phyloP scores from a whole-genome alignment of 2,888 invertebrate genomes.

The Idaea aversata region DNA sequence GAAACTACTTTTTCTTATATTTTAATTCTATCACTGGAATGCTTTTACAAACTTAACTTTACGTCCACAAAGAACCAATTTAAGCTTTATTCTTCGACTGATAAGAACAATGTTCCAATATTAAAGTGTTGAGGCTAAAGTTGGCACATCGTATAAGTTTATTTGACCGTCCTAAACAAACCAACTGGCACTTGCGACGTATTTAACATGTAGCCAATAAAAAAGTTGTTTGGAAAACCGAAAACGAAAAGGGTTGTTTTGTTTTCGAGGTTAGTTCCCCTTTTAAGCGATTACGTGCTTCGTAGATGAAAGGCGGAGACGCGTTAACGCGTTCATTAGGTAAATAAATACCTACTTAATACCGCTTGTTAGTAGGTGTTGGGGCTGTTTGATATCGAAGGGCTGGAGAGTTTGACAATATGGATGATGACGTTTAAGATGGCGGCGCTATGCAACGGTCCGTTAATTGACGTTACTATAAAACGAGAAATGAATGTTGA shows the following conservation, averaged over 20 bases:
- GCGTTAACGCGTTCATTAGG: neutral
- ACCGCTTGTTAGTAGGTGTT: neutral
- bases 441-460: no score
- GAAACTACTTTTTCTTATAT: constrained; percentile 3
- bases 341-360: neutral
- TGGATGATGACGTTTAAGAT: no score
- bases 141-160: neutral
- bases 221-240: constrained; percentile 58
- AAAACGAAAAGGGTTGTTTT: constrained; percentile 56
- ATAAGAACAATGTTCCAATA: neutral
- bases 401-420: no score
- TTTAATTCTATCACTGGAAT: neutral
- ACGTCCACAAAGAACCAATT: neutral
- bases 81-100: neutral
- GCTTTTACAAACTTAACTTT: neutral
- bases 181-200: constrained; percentile 46
- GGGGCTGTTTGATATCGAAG: neutral
- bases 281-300: constrained; percentile 19
- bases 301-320: neutral
- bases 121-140: neutral
- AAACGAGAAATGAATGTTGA: no score
- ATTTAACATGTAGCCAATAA: constrained; percentile 61
- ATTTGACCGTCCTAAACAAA: constrained; percentile 51
- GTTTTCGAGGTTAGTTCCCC: constrained; percentile 34
- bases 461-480: no score